These are phyloP conservation scores for Xenus cinereus DNA, from an alignment of 2,113 vertebrate genomes.

Conservation along the genomic window DNA sequence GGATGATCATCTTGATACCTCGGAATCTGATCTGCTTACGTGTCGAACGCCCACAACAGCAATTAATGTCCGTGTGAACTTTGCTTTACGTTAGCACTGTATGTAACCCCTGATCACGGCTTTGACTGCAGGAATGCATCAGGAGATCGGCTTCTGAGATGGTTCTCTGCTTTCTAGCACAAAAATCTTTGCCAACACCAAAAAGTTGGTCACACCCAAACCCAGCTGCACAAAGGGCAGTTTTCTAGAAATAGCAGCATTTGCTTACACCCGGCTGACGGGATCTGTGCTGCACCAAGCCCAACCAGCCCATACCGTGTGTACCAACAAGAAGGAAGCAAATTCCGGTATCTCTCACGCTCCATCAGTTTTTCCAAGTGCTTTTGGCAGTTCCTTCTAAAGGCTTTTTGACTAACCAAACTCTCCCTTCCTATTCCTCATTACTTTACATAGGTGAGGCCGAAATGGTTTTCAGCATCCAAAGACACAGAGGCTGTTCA, in stretches of 20 bases:
- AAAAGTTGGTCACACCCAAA: conserved; percentile 1
- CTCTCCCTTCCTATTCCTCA: not conserved
- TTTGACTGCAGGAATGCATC: not conserved
- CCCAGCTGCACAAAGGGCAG: not conserved
- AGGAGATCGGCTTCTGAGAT: not conserved
- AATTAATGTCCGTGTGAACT: not conserved
- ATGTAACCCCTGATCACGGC: rapidly evolving
- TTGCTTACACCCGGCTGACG: not conserved
- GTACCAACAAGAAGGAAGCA: not conserved
- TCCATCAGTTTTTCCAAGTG: not conserved
- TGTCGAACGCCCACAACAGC: not conserved
- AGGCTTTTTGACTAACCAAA: not conserved
- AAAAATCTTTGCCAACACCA: not conserved
- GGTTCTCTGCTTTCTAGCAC: not conserved
- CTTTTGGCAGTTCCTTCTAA: not conserved
- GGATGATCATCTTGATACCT: not conserved
- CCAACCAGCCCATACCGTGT: not conserved
- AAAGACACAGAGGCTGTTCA: not conserved
- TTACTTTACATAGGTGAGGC: not conserved
- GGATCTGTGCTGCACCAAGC: not conserved
- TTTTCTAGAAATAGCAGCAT: not conserved
- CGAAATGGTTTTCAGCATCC: not conserved
- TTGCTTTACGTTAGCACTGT: not conserved
- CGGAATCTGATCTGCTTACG: not conserved
- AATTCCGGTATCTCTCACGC: not conserved